Percentiles rank a stretch among this genome's conserved stretches.
Conservation (phyloP, 2,888 invertebrate species). For the Drosophila emarginata region DNA sequence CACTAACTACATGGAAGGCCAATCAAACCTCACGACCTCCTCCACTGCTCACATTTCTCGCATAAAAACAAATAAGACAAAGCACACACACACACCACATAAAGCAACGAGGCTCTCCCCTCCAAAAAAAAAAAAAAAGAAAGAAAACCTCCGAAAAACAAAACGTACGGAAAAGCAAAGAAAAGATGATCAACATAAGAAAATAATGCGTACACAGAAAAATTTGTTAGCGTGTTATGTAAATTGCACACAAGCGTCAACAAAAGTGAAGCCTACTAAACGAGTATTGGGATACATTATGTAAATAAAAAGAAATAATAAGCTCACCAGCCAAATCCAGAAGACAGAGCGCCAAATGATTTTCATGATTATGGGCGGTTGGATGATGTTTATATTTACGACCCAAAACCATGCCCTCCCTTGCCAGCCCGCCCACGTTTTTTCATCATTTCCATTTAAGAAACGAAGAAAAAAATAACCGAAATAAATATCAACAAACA, state of each 20-base stretch:
- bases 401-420: neutral
- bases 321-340: slow-evolving; percentile 45
- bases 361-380: slow-evolving; percentile 70
- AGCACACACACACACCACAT: slow-evolving; percentile 15
- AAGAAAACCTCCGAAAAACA: slow-evolving; percentile 44
- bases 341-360: slow-evolving; percentile 47
- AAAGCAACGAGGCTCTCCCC: slow-evolving; percentile 18
- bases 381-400: slow-evolving; percentile 69
- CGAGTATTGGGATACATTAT: slow-evolving; percentile 57
- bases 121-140: slow-evolving; percentile 57
- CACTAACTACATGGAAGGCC: slow-evolving; percentile 59
- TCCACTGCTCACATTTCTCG: neutral
- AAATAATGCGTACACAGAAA: slow-evolving; percentile 31
- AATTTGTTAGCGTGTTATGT: slow-evolving; percentile 77
- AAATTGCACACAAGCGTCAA: slow-evolving; percentile 69
- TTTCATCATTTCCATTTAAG: neutral
- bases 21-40: slow-evolving; percentile 62
- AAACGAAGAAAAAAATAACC: no score
- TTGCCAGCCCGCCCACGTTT: neutral
- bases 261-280: slow-evolving; percentile 31
- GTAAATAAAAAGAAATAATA: slow-evolving; percentile 78
- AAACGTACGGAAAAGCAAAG: slow-evolving; percentile 66
- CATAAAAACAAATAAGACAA: slow-evolving; percentile 8
- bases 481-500: no score
- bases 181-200: slow-evolving; percentile 49